These are phyloP conservation scores for Pyrrhia umbra DNA, from an alignment of 2,888 invertebrate genomes.

Conservation along the genomic window DNA sequence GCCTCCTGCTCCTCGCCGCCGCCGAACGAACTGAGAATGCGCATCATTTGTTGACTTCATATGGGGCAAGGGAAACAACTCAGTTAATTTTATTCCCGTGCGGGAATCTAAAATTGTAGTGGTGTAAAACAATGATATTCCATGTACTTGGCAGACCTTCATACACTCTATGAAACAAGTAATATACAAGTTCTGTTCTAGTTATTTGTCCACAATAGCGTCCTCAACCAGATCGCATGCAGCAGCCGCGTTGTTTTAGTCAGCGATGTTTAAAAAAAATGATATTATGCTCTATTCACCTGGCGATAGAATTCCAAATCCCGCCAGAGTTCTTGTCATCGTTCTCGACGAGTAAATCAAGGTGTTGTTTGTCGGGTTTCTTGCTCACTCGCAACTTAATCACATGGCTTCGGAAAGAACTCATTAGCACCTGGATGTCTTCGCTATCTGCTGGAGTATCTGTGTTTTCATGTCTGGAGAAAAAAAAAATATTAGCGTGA, in stretches of 20 bases:
- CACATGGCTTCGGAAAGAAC: conserved; percentile 96
- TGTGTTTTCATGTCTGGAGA: conserved; percentile 93
- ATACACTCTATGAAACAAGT: no score
- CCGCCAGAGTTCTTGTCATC: conserved; percentile 92
- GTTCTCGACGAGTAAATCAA: conserved; percentile 96
- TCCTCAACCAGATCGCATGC: no score
- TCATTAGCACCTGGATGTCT: conserved; percentile 95
- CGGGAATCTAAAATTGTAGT: no score
- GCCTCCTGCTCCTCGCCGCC: conserved; percentile 91
- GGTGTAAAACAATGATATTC: no score
- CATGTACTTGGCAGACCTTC: no score
- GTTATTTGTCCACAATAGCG: no score
- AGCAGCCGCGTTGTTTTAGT: no score
- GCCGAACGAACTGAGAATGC: conserved; percentile 88
- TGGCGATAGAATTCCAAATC: conserved; percentile 98
- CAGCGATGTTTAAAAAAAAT: not conserved
- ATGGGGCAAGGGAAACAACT: conserved; percentile 18
- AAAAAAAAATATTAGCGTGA: not conserved
- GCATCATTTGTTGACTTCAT: conserved; percentile 51
- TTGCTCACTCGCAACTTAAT: conserved; percentile 97
- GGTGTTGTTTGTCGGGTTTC: conserved; percentile 95
- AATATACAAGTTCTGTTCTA: no score
- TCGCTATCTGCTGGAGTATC: conserved; percentile 92
- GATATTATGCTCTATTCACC: conserved; percentile 83
- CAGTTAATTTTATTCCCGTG: no score